Percentiles rank a stretch among this genome's conserved stretches.
Evolutionary conservation across 2,888 invertebrate species (phyloP).

Genomic region (Dasypolia templi): DNA sequence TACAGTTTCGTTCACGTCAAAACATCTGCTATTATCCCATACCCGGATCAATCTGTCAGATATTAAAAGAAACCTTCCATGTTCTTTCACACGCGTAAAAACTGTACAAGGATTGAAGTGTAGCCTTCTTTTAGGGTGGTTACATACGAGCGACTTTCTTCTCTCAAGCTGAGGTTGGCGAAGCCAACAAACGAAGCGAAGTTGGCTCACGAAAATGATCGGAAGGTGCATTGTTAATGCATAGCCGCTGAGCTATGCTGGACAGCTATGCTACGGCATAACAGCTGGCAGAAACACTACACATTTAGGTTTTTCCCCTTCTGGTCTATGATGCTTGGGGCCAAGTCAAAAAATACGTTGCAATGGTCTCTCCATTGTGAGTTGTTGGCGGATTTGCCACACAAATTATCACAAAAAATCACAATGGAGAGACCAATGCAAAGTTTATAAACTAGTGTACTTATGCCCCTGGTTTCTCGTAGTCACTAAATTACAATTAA

Average conservation of each 20-base stretch:
- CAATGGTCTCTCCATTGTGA: background rate
- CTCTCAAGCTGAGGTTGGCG: background rate
- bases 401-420: background rate
- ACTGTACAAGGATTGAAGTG: constrained; percentile 49
- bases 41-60: constrained; percentile 46
- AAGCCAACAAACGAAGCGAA: too few relatives aligned
- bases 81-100: constrained; percentile 49
- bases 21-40: constrained; percentile 36
- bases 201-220: background rate
- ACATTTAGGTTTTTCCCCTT: background rate
- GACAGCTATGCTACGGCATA: background rate
- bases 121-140: constrained; percentile 21
- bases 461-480: background rate
- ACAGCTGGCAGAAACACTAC: background rate
- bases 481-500: background rate
- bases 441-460: too few relatives aligned
- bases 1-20: constrained; percentile 19
- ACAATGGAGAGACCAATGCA: background rate
- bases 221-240: background rate
- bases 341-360: background rate
- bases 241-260: background rate
- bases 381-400: background rate
- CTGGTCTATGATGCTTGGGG: too few relatives aligned
- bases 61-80: constrained; percentile 55
- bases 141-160: constrained; percentile 2